A percentile compares a stretch with the other conserved stretches of the same genome.
These are phyloP conservation scores for Erpetoichthys calabaricus DNA, from an alignment of 2,797 vertebrate species.

Conservation along the genomic window DNA sequence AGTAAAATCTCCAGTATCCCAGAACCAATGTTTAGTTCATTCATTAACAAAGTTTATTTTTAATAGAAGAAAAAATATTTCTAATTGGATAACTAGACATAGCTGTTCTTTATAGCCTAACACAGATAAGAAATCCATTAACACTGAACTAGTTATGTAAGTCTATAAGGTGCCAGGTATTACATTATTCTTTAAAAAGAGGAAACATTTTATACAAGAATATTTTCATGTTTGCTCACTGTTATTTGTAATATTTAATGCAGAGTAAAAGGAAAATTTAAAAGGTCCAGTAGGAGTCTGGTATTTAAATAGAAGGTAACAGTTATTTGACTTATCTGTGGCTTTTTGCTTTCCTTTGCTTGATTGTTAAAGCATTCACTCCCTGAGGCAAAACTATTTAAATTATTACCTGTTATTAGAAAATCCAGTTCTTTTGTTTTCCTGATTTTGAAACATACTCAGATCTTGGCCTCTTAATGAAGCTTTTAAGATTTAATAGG, in stretches of 20 bases:
- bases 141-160: too few species aligned
- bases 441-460: constrained; percentile 32
- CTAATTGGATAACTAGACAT: too few species aligned
- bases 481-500: constrained; percentile 29
- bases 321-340: constrained; percentile 34
- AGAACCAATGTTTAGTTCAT: too few species aligned
- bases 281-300: constrained; percentile 16
- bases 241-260: background rate
- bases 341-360: constrained; percentile 30
- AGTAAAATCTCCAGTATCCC: too few species aligned
- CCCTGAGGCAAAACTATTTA: constrained; percentile 27
- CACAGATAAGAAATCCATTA: too few species aligned
- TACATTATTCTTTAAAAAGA: too few species aligned
- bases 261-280: constrained; percentile 26
- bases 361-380: constrained; percentile 22
- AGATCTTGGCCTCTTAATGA: constrained; percentile 37
- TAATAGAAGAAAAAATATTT: too few species aligned
- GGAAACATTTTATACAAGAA: too few species aligned
- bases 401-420: constrained; percentile 35
- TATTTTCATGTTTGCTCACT: too few species aligned
- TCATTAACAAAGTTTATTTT: too few species aligned
- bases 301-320: constrained; percentile 18
- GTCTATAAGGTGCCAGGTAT: too few species aligned
- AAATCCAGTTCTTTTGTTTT: constrained; percentile 38
- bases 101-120: too few species aligned